Conservation (phyloP, 2,888 invertebrate genomes). For the Nematopogon swammerdamellus region DNA sequence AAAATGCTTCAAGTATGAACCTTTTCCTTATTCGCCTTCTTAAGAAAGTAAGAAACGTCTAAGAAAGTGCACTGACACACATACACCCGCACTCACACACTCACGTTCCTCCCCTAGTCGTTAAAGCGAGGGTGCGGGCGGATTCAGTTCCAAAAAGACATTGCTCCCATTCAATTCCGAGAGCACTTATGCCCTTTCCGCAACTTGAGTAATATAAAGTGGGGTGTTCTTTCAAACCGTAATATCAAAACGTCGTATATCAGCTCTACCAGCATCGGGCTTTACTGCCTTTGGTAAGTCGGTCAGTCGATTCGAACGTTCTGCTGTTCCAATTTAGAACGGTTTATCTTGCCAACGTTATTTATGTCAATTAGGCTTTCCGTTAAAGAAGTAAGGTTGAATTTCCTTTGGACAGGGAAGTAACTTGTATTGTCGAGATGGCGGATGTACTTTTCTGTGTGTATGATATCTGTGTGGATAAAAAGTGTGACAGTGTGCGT, state of each 20-base stretch:
- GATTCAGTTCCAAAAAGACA: conserved; percentile 17
- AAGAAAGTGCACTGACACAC: conserved; percentile 40
- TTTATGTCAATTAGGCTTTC: too few relatives aligned
- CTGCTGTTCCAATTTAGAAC: too few relatives aligned
- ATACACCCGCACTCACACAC: conserved; percentile 24
- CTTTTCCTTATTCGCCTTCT: conserved; percentile 52
- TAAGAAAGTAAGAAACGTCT: conserved; percentile 41
- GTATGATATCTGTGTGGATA: conserved; percentile 27
- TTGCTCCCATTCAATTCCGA: conserved; percentile 10
- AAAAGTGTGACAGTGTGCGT: conserved; percentile 25
- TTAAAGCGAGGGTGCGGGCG: conserved; percentile 12
- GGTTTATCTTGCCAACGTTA: too few relatives aligned
- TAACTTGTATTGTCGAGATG: too few relatives aligned
- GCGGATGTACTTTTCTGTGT: conserved; percentile 18
- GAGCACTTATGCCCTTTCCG: too few relatives aligned
- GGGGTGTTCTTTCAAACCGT: too few relatives aligned
- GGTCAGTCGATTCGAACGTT: too few relatives aligned
- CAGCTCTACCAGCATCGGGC: too few relatives aligned
- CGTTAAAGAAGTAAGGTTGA: too few relatives aligned
- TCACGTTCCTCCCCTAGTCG: conserved; percentile 16
- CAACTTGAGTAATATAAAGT: too few relatives aligned
- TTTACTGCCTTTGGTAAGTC: conserved; percentile 12
- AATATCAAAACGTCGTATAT: too few relatives aligned
- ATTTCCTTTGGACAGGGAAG: too few relatives aligned
- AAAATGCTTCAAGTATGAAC: conserved; percentile 43